These are phyloP conservation scores for Oxycera nigricornis DNA, from an alignment of 2,888 invertebrate species.

Conservation along the genomic window DNA sequence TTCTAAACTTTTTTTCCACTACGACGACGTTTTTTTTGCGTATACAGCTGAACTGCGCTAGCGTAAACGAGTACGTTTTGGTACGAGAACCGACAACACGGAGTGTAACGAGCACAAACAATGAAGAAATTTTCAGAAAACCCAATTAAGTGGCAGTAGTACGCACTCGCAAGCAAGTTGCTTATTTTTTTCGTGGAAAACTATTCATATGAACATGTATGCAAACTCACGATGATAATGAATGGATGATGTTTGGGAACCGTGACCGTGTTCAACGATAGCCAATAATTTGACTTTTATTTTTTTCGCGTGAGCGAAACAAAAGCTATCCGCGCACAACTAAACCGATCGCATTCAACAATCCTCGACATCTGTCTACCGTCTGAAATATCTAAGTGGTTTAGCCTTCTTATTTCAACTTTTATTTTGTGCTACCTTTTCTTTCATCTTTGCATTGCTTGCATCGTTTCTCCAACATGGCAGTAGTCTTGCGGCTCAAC, in stretches of 20 bases:
- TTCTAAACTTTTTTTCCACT: not conserved
- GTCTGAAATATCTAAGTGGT: slow-evolving; percentile 7
- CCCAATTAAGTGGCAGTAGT: no score
- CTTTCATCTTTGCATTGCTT: not conserved
- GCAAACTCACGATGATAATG: no score
- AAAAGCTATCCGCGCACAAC: not conserved
- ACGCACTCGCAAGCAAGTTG: no score
- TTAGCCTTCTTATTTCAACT: slow-evolving; percentile 12
- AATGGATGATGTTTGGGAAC: no score
- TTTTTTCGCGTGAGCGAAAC: not conserved
- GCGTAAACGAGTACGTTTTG: no score
- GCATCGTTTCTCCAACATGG: not conserved
- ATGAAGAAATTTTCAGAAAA: not conserved
- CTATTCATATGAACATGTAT: no score
- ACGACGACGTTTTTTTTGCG: not conserved
- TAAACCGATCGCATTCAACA: slow-evolving; percentile 8
- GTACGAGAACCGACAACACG: no score
- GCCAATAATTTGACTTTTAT: not conserved
- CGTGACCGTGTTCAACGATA: no score
- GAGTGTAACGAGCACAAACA: not conserved
- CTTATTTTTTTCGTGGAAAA: no score
- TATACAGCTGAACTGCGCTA: not conserved
- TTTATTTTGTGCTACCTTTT: slow-evolving; percentile 7
- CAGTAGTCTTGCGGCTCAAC: not conserved
- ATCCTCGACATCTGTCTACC: not conserved